Conservation (phyloP, 2,888 invertebrate species). For the Caenorhabditis macrosperma region DNA sequence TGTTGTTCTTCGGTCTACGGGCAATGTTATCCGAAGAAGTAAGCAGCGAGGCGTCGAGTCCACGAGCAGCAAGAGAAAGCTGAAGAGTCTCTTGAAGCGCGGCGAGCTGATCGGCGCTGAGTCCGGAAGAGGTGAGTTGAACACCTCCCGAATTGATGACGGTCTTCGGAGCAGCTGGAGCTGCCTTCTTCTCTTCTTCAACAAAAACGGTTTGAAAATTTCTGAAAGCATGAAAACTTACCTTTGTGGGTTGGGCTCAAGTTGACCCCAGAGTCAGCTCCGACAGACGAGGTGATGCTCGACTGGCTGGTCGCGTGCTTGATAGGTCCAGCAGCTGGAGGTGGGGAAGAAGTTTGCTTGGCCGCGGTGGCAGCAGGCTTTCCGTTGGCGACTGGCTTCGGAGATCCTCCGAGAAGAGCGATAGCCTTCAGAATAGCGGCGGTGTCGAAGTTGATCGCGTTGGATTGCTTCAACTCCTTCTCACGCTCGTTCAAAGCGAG, state of each 20-base stretch:
- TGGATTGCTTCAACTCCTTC: conserved; percentile 55
- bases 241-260: conserved; percentile 73
- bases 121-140: conserved; percentile 73
- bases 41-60: conserved; percentile 69
- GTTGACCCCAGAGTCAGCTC: conserved; percentile 76
- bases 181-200: conserved; percentile 65
- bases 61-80: conserved; percentile 67
- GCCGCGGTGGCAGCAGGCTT: conserved; percentile 20
- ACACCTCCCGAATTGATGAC: conserved; percentile 71
- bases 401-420: conserved; percentile 34
- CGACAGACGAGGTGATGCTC: conserved; percentile 74
- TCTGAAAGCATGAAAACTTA: conserved; percentile 12
- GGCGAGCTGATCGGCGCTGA: conserved; percentile 76
- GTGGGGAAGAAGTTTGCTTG: conserved; percentile 38
- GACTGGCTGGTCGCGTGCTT: conserved; percentile 77
- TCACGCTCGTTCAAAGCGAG: conserved; percentile 68
- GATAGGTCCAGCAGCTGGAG: conserved; percentile 60
- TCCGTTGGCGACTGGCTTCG: conserved; percentile 45
- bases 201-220: neutral
- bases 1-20: conserved; percentile 50
- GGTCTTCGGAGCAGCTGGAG: conserved; percentile 33
- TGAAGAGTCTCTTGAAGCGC: conserved; percentile 72
- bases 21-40: conserved; percentile 48
- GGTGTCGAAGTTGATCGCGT: conserved; percentile 31
- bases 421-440: conserved; percentile 45